Base-by-base conservation (phyloP, 1,140 invertebrate genomes). In the Zaprionus nigranus region DNA sequence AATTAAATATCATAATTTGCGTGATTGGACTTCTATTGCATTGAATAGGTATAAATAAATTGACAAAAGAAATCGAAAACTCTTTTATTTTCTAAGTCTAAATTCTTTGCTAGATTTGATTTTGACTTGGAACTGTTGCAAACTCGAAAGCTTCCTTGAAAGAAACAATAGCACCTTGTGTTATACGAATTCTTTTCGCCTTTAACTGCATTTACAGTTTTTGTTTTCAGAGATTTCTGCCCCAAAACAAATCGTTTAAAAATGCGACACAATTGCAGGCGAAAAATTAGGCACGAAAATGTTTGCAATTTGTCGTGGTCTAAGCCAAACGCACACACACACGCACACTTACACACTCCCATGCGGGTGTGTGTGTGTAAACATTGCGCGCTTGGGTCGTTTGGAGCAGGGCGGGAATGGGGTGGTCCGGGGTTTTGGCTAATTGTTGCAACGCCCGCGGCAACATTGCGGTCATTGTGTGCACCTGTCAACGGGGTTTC, bases 401-500 rank as follows among this genome's bases (percentile, higher is more conserved):
- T 72, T 65, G 64, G 49, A 51, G 66, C 60, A 49, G 6, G 38
- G 0, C 36, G 22, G 49, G 46, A 54, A 24, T 22, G 61, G 4
- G 40, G 22, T 17, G 15, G 13, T n/a, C 11, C 17, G 36, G 34
- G 59, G 22, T 22, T 62, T 51, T 57, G 69, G 83, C 82, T 86
- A 86, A 86, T 86, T 86, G 82, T 86, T 79, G 83, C 82, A 77
- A 58, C 17, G 64, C 82, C 51, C 65, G 66, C 68, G 83, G 82
- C 76, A 30, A 20, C 59, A 67, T 63, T 77, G 82, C 67, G 66
- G 75, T 85, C 57, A 63, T 63, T 86, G 63, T 84, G 36, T 40
- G 51, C 76, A 79, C 74, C 82, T 85, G 82, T 87, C 82, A 85
- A 78, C 68, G 73, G 51, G 60, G 60, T 56, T 82, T 78, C 60